Evolutionary conservation across 2,797 vertebrate genomes (phyloP).

Genomic region (Myiothlypis coronata): DNA sequence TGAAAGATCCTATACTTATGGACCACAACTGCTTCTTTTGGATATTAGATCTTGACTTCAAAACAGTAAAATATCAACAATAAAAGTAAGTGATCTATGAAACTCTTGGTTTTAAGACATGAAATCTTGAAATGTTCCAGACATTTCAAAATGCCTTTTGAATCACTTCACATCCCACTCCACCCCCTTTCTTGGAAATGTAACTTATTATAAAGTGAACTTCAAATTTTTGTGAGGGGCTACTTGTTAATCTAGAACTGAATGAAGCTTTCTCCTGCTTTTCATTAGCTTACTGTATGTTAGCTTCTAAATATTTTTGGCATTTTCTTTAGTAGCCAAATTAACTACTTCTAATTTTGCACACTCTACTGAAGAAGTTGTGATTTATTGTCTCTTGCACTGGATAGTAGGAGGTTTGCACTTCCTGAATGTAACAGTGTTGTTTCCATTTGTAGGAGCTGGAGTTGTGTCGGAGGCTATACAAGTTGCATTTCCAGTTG

Average conservation of each 20-base stretch:
- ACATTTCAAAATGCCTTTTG: constrained; percentile 33
- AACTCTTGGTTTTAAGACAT: neutral
- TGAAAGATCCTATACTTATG: neutral
- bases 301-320: constrained; percentile 49
- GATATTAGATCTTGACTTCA: neutral
- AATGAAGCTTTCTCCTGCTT: constrained; percentile 55
- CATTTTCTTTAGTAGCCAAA: constrained; percentile 60
- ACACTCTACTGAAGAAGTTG: constrained; percentile 39
- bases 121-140: neutral
- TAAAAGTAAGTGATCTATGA: neutral
- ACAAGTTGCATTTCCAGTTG: constrained; percentile 97
- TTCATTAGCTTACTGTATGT: constrained; percentile 53
- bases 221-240: neutral
- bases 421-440: neutral
- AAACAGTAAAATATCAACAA: neutral
- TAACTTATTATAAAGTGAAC: constrained; percentile 46
- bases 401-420: neutral
- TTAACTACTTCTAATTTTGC: constrained; percentile 53
- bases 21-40: neutral
- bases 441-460: constrained; percentile 82
- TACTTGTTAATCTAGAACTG: constrained; percentile 32
- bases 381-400: constrained; percentile 4
- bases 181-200: constrained; percentile 22
- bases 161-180: neutral
- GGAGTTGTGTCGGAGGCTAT: constrained; percentile 93